phyloP scores from a whole-genome alignment of 2,797 vertebrate genomes.

The Pipistrellus pipistrellus region DNA sequence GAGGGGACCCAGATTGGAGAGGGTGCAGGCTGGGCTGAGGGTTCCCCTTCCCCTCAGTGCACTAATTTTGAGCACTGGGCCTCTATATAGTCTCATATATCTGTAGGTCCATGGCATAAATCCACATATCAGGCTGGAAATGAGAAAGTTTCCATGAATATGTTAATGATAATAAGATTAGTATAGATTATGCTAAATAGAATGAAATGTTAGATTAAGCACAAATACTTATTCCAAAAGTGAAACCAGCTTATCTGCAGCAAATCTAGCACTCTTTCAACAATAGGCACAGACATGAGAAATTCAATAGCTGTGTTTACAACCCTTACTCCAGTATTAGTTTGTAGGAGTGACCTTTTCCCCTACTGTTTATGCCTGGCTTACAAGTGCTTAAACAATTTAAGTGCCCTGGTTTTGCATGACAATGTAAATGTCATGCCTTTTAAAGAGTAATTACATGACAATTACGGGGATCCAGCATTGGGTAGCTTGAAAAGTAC shows the following conservation, averaged over 20 bases:
- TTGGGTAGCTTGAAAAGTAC: neutral
- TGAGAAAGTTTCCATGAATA: neutral
- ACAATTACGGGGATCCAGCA: neutral
- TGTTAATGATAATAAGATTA: neutral
- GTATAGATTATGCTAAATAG: neutral
- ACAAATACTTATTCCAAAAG: conserved; percentile 48
- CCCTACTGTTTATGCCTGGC: neutral
- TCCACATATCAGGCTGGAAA: neutral
- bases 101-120: neutral
- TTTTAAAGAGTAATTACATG: neutral
- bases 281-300: neutral
- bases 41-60: no score
- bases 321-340: neutral
- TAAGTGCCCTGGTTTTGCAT: neutral
- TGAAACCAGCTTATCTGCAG: neutral
- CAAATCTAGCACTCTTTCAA: neutral
- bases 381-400: neutral
- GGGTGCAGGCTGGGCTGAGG: no score
- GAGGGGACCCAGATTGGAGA: no score
- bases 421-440: neutral
- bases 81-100: neutral
- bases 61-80: no score
- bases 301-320: neutral
- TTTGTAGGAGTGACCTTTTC: neutral
- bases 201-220: conserved; percentile 15